Base-by-base conservation (phyloP, 2,888 invertebrate genomes). In the Catocala nupta region DNA sequence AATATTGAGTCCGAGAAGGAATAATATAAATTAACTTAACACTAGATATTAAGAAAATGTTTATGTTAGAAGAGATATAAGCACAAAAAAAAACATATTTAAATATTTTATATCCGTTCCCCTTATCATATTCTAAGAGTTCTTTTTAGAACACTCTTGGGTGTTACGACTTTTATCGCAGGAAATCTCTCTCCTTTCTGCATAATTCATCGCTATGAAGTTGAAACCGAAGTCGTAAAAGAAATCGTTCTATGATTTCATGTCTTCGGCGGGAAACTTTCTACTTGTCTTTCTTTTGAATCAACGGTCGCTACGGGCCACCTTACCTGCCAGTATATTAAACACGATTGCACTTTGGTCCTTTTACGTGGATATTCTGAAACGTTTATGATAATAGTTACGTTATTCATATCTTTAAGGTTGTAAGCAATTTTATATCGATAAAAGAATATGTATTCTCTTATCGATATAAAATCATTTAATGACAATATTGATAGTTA, bases 141-240 rank as follows among this genome's bases (percentile, higher is more conserved):
- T 88, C 87, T 89, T 91, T 91, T 90, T 89, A 90, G 89, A 90
- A 89, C 86, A 89, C 90, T 92, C 91, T 88, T 84, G 92, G 88
- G 90, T 88, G 91, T 90, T 92, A 90, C 92, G 91, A 91, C 88
- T 93, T 92, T 93, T 93, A 93, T 93, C 92, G 87, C 85, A 88
- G 90, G 89, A 93, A 93, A 93, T 93, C 93, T 91, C 88, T 91
- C 92, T 91, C 87, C 89, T 91, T 87, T 92, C 92, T 92, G 92
- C 93, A 93, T 94, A 93, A 94, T 94, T 93, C 93, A 93, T 93
- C 87, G 91, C 88, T 90, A 89, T 91, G 92, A 92, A 93, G 93
- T 94, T 93, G 93, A 93, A 94, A 93, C 92, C 92, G 89, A 91
- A 90, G 91, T 92, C 93, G 93, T 93, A 94, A 93, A 93, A 92